These are phyloP conservation scores for Rhorus exstirpatorius DNA, from an alignment of 2,888 invertebrate species.

Conservation along the genomic window DNA sequence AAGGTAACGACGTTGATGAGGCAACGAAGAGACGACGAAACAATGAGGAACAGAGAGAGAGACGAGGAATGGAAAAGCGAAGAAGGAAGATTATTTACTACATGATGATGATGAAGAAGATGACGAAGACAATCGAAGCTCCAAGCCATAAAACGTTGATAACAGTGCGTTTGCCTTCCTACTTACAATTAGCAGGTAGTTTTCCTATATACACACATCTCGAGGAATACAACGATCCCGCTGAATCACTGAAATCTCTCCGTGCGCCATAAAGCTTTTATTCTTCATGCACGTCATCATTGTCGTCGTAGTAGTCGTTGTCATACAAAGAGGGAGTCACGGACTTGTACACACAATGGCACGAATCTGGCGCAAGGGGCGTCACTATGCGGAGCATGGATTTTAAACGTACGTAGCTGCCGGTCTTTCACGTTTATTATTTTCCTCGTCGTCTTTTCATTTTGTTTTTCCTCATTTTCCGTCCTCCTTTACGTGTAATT, in stretches of 20 bases:
- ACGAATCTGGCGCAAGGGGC: constrained; percentile 25
- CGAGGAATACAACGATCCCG: neutral
- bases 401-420: constrained; percentile 28
- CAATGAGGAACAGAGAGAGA: neutral
- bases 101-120: constrained; percentile 26
- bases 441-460: constrained; percentile 36
- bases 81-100: neutral
- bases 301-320: constrained; percentile 7
- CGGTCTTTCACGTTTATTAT: constrained; percentile 25
- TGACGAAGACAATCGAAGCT: constrained; percentile 66
- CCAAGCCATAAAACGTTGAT: constrained; percentile 65
- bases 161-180: constrained; percentile 75
- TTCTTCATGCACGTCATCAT: neutral
- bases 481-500: constrained; percentile 42
- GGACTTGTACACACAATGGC: neutral
- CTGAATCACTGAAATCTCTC: constrained; percentile 49
- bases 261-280: constrained; percentile 5
- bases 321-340: neutral
- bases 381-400: constrained; percentile 7
- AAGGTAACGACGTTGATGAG: constrained; percentile 35
- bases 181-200: constrained; percentile 73
- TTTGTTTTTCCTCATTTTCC: constrained; percentile 33
- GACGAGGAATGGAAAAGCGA: neutral
- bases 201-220: constrained; percentile 9
- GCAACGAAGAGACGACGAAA: constrained; percentile 37